A percentile compares a stretch with the other conserved stretches of the same genome.
Evolutionary conservation across 1,140 invertebrate species (phyloP).

Genomic region (Diabrotica undecimpunctata): DNA sequence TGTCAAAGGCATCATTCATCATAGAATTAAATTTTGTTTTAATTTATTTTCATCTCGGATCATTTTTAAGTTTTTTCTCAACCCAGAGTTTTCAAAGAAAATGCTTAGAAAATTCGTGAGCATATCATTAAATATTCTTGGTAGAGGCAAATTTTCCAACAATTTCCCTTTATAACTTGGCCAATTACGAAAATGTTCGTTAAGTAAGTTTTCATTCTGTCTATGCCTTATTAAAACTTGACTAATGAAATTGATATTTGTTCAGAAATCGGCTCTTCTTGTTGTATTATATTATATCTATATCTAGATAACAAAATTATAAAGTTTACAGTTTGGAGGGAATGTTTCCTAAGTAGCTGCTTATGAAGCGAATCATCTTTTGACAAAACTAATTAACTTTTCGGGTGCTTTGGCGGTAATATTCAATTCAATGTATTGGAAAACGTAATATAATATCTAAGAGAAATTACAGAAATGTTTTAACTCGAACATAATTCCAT

Average conservation of each 20-base stretch:
- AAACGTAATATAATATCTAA: too few relatives aligned
- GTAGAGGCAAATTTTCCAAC: neutral
- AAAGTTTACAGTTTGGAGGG: neutral
- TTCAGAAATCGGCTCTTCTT: neutral
- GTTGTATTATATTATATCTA: neutral
- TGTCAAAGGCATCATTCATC: too few relatives aligned
- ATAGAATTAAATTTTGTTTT: too few relatives aligned
- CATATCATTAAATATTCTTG: neutral
- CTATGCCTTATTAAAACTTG: constrained; percentile 1
- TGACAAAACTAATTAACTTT: neutral
- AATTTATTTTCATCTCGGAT: too few relatives aligned
- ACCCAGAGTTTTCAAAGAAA: too few relatives aligned
- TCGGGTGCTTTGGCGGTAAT: too few relatives aligned
- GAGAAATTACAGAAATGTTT: too few relatives aligned
- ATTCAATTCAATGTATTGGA: too few relatives aligned
- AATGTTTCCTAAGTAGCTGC: neutral
- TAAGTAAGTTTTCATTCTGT: neutral
- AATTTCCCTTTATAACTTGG: constrained; percentile 1
- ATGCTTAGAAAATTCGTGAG: neutral
- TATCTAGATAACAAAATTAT: constrained; percentile 1
- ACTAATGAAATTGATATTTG: constrained; percentile 1
- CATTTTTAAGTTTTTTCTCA: too few relatives aligned
- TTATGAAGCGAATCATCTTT: neutral
- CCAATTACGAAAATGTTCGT: neutral
- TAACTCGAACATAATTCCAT: too few relatives aligned